Conservation (phyloP, 1,140 invertebrate species). For the Scaptomyza pallida region DNA sequence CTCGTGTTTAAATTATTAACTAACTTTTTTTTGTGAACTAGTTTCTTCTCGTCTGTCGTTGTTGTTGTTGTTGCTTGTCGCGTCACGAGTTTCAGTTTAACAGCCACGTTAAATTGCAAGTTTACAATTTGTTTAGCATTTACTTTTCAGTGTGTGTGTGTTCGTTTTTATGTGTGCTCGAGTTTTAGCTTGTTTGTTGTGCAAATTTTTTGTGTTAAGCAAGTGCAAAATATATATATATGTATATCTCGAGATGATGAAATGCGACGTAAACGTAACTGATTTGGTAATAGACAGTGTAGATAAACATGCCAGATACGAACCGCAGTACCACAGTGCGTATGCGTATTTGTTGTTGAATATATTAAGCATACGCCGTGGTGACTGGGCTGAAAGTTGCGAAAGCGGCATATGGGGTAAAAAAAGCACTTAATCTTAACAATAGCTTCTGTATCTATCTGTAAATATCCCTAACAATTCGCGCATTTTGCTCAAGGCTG, state of each 20-base stretch:
- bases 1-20: conserved; percentile 71
- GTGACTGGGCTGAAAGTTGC: not conserved
- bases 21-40: conserved; percentile 41
- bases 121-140: conserved; percentile 55
- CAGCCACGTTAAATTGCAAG: conserved; percentile 53
- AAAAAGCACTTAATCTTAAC: conserved; percentile 40
- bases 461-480: conserved; percentile 3
- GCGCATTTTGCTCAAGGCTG: not conserved
- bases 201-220: conserved; percentile 43
- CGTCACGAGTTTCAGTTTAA: conserved; percentile 73
- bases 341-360: conserved; percentile 22
- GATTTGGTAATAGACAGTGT: conserved; percentile 11
- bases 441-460: conserved; percentile 16
- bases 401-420: not conserved
- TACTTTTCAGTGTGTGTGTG: conserved; percentile 16
- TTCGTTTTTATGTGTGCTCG: conserved; percentile 23
- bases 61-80: conserved; percentile 3
- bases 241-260: conserved; percentile 40
- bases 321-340: conserved; percentile 10
- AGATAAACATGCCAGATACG: not conserved
- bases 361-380: conserved; percentile 39
- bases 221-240: conserved; percentile 25
- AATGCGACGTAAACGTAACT: conserved; percentile 23
- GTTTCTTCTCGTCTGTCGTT: conserved; percentile 7
- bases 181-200: conserved; percentile 22